Evolutionary conservation across 2,888 invertebrate genomes (phyloP).

Genomic region (Globia sparganii): DNA sequence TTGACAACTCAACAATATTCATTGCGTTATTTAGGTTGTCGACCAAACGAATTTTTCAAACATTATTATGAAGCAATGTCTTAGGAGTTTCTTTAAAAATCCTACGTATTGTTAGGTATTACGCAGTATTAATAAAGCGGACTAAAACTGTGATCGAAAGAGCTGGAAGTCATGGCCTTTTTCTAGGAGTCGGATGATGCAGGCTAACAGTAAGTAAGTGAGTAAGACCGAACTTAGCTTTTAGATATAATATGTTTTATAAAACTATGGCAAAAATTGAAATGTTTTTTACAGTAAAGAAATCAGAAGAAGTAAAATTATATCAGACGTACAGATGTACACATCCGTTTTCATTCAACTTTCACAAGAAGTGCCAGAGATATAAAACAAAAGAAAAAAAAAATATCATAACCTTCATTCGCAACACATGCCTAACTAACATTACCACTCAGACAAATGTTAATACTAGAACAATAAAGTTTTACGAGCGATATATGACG

Average conservation of each 20-base stretch:
- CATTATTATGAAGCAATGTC: too few relatives aligned
- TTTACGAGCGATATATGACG: slow-evolving; percentile 57
- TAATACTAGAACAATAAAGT: slow-evolving; percentile 53
- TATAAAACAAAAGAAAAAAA: background rate
- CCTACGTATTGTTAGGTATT: background rate
- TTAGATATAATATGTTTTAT: background rate
- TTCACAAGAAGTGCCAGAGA: background rate
- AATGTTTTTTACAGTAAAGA: too few relatives aligned
- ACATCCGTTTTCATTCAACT: background rate
- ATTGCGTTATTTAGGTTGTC: background rate
- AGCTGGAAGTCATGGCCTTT: too few relatives aligned
- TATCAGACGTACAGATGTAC: background rate
- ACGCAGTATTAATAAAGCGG: background rate
- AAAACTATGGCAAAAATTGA: background rate
- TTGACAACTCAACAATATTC: background rate
- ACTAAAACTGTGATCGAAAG: too few relatives aligned
- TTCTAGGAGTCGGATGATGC: too few relatives aligned
- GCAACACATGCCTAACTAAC: background rate
- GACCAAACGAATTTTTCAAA: background rate
- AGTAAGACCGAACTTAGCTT: background rate
- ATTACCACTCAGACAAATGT: slow-evolving; percentile 35
- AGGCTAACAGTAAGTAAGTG: too few relatives aligned
- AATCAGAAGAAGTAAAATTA: too few relatives aligned
- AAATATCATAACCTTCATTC: background rate
- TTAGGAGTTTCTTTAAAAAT: background rate